phyloP scores from a whole-genome alignment of 2,113 vertebrate species.

The Phalacrocorax aristotelis region DNA sequence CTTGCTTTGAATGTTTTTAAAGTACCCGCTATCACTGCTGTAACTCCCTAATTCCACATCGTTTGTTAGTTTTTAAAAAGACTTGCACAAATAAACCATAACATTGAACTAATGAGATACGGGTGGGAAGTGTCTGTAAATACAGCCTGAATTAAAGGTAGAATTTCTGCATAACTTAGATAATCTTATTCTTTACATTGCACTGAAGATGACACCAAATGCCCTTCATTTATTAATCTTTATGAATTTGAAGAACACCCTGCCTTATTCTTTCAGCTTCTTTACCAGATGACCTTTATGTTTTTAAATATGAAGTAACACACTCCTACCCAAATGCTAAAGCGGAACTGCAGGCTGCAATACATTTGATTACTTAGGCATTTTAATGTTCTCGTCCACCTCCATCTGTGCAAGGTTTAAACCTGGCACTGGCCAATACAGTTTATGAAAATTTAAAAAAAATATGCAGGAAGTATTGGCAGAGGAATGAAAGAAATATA shows the following conservation, averaged over 20 bases:
- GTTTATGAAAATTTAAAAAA: not conserved
- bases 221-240: conserved; percentile 31
- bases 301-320: not conserved
- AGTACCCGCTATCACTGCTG: not conserved
- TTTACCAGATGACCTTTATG: not conserved
- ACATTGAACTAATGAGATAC: conserved; percentile 44
- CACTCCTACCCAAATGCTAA: not conserved
- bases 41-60: conserved; percentile 3
- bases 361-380: not conserved
- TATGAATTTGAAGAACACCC: not conserved
- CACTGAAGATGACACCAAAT: conserved; percentile 33
- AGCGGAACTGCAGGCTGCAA: not conserved
- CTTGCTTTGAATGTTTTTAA: conserved; percentile 27
- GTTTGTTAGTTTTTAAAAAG: conserved; percentile 45
- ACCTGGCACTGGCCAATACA: not conserved
- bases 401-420: conserved; percentile 30
- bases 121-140: conserved; percentile 54
- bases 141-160: conserved; percentile 38
- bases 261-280: not conserved
- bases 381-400: conserved; percentile 18
- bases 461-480: not conserved
- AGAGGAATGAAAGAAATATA: not conserved
- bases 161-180: conserved; percentile 22
- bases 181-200: conserved; percentile 11
- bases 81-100: conserved; percentile 43